Evolutionary conservation across 2,888 invertebrate species (phyloP), one percentile per base, ranked within the genome.

Genomic region (Allacma fusca): DNA sequence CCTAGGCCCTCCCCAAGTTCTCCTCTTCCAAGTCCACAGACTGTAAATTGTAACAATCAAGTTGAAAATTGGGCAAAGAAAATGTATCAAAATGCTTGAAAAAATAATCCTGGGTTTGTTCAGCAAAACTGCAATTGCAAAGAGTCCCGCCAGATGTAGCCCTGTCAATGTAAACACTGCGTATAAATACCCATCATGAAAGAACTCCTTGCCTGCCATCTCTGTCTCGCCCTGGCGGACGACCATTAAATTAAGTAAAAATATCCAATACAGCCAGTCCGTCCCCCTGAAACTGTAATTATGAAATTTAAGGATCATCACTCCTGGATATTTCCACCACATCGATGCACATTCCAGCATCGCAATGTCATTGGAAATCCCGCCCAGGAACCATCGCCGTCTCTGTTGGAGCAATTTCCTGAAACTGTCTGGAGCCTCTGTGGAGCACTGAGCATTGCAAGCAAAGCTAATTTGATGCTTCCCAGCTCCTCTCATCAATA

Each of bases 1-100:
- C 59, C 80, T 23, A 4, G 80, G 80, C 5, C 80, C 80, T 34
- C 80, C 80, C 80, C 80, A 80, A 0, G 71, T 67, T 13, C 80
- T 24, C 0, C 78, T 74, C 23, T 75, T 75, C 80, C 80, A 80
- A 29, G 78, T 79, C 78, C 74, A 78, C 34, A 80, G 24, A 21
- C 78, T 76, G 57, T 79, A 79, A 1, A 80, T 12, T 1, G 65
- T 70, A 12, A 80, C 80, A 1, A 70, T 59, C 75, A 76, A 28
- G 23, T 78, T 77, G 72, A 80, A 80, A 16, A 78, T 19, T 1
- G 80, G 80, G 12, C 23, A 29, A 0, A 59, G 16, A 50, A 80
- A 68, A 23, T 79, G 70, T n/a, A 80, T 44, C 5, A 79, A 44
- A 0, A 79, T n/a, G 57, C 73, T 68, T 0, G 75, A 78, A 16